Evolutionary conservation across 2,797 vertebrate genomes (phyloP).

Genomic region (Mareca penelope): DNA sequence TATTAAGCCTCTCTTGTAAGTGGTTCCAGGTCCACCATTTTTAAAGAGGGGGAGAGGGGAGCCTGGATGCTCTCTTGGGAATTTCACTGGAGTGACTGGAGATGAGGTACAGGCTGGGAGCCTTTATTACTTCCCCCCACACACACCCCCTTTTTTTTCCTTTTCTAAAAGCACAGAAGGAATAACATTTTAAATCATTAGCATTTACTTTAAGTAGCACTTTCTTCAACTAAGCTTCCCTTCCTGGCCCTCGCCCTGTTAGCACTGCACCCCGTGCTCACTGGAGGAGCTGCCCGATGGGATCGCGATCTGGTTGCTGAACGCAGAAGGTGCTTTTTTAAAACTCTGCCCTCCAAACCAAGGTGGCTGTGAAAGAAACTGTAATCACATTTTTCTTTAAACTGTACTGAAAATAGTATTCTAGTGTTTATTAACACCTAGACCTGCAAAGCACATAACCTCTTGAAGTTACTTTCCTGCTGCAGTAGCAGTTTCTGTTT

Average conservation of each 20-base stretch:
- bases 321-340: slow-evolving; percentile 49
- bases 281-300: slow-evolving; percentile 24
- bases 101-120: slow-evolving; percentile 81
- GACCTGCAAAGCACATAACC: neutral
- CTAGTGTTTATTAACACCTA: slow-evolving; percentile 27
- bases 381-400: slow-evolving; percentile 30
- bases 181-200: slow-evolving; percentile 82
- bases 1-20: slow-evolving; percentile 82
- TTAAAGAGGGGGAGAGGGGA: slow-evolving; percentile 77
- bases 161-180: slow-evolving; percentile 78
- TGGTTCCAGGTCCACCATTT: slow-evolving; percentile 84
- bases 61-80: slow-evolving; percentile 69
- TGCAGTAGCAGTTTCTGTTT: neutral
- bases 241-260: slow-evolving; percentile 41
- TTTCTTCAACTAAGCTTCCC: slow-evolving; percentile 68
- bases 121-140: slow-evolving; percentile 74
- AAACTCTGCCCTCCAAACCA: slow-evolving; percentile 7
- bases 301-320: neutral
- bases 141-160: neutral
- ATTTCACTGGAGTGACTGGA: slow-evolving; percentile 78
- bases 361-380: slow-evolving; percentile 17
- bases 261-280: neutral
- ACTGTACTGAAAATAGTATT: neutral
- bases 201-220: slow-evolving; percentile 78
- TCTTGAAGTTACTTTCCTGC: neutral